A percentile compares a stretch with the other conserved stretches of the same genome.
Conservation (phyloP, 2,797 vertebrate species). For the Lepus oiostolus region DNA sequence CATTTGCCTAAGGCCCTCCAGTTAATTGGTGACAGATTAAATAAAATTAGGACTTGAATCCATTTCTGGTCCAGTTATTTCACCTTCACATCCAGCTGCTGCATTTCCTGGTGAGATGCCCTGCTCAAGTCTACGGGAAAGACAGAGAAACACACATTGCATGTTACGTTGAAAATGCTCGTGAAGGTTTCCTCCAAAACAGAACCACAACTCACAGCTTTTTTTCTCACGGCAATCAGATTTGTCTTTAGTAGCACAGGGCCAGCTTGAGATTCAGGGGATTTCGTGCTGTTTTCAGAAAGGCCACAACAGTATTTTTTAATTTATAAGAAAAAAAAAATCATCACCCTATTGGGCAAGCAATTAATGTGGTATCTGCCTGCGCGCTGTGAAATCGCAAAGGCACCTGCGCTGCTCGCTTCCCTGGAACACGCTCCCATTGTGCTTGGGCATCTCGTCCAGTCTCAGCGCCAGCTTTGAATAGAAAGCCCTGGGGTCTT, state of each 20-base stretch:
- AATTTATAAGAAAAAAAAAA: not conserved
- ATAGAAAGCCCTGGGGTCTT: constrained; percentile 60
- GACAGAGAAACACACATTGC: not conserved
- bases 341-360: not conserved
- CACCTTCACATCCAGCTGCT: not conserved
- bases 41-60: not conserved
- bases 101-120: not conserved
- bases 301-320: not conserved
- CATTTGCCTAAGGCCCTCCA: not conserved
- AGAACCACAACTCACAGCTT: not conserved
- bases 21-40: not conserved
- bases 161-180: not conserved
- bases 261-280: not conserved
- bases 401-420: not conserved
- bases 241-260: constrained; percentile 39
- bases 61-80: not conserved
- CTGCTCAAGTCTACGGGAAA: not conserved
- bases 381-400: not conserved
- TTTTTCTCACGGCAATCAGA: not conserved
- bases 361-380: not conserved
- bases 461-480: constrained; percentile 39
- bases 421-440: not conserved
- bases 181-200: not conserved
- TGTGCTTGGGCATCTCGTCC: not conserved
- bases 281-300: constrained; percentile 26